Evolutionary conservation across 2,113 vertebrate genomes (phyloP).

Genomic region (Xenopus tropicalis): UCB_Xtro_10.0 CM004446.2:60702001-60702500

Average conservation of each 20-base stretch:
- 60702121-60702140: conserved; percentile 4
- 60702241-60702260: conserved; percentile 23
- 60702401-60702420: conserved; percentile 42
- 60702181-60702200: conserved; percentile 6
- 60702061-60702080: too few relatives aligned
- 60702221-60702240: conserved; percentile 19
- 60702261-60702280: conserved; percentile 29
- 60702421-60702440: conserved; percentile 21
- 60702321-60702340: conserved; percentile 40
- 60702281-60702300: conserved; percentile 42
- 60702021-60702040: too few relatives aligned
- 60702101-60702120: background rate
- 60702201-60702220: conserved; percentile 23
- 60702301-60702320: conserved; percentile 37
- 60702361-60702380: conserved; percentile 43
- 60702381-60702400: conserved; percentile 15
- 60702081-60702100: too few relatives aligned
- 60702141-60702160: too few relatives aligned
- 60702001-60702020: too few relatives aligned
- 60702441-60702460: background rate
- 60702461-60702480: background rate
- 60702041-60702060: too few relatives aligned
- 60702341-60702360: conserved; percentile 34
- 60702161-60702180: background rate
- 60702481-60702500: background rate